Percentiles rank a stretch among this genome's conserved stretches.
phyloP scores from a whole-genome alignment of 2,888 invertebrate genomes.

The Lycophotia porphyrea region DNA sequence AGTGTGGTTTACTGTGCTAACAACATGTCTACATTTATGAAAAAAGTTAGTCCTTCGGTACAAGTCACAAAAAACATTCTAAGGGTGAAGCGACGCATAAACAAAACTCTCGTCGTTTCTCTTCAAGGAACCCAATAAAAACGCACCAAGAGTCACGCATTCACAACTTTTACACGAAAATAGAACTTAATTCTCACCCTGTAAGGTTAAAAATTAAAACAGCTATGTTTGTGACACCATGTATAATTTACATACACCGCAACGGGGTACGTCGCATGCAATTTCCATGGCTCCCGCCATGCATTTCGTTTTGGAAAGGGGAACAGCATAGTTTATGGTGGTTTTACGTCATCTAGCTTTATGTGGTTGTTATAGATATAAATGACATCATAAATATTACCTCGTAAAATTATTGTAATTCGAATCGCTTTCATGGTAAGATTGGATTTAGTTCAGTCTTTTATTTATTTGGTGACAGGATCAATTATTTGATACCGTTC shows the following conservation, averaged over 20 bases:
- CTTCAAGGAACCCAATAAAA: slow-evolving; percentile 38
- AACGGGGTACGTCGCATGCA: slow-evolving; percentile 58
- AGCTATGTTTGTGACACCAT: slow-evolving; percentile 6
- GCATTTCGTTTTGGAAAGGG: slow-evolving; percentile 59
- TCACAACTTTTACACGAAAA: slow-evolving; percentile 19
- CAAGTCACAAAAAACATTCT: slow-evolving; percentile 15
- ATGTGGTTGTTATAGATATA: slow-evolving; percentile 51
- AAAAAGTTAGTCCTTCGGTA: slow-evolving; percentile 13
- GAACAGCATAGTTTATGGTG: slow-evolving; percentile 34
- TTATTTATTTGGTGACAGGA: slow-evolving; percentile 2
- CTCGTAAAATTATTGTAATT: slow-evolving; percentile 44
- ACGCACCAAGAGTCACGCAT: slow-evolving; percentile 14
- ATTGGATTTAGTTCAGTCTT: slow-evolving; percentile 28
- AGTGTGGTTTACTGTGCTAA: background rate
- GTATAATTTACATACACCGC: slow-evolving; percentile 40
- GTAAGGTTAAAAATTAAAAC: slow-evolving; percentile 18
- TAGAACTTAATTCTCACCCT: background rate
- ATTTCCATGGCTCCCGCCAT: slow-evolving; percentile 65
- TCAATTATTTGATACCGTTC: slow-evolving; percentile 24
- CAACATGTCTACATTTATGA: background rate
- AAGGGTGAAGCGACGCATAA: slow-evolving; percentile 23
- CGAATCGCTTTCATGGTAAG: slow-evolving; percentile 39
- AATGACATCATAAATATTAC: slow-evolving; percentile 59
- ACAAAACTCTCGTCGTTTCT: slow-evolving; percentile 28
- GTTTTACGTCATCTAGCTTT: slow-evolving; percentile 51